These are phyloP conservation scores for Aplidium turbinatum DNA, from an alignment of 23 tunicate species.

Conservation along the genomic window DNA sequence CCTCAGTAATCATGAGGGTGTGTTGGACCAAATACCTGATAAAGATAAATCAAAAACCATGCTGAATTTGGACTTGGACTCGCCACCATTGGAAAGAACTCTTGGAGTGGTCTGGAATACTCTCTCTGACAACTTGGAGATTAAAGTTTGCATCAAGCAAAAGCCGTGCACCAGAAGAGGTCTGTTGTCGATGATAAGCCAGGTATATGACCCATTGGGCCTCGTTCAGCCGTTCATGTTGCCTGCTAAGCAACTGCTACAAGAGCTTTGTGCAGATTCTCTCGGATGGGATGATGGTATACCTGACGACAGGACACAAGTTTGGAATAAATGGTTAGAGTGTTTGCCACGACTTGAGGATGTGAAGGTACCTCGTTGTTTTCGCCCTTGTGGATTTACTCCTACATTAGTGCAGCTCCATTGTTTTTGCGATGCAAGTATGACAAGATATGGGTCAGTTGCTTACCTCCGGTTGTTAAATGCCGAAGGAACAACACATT, in stretches of 20 bases:
- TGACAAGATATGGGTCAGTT: slow-evolving; percentile 15
- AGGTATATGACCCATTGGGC: slow-evolving; percentile 29
- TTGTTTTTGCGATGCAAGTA: slow-evolving; percentile 34
- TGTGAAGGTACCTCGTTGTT: slow-evolving; percentile 17
- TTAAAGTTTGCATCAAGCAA: neutral
- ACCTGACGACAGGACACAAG: neutral
- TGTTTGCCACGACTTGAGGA: slow-evolving; percentile 13
- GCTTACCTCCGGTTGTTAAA: slow-evolving; percentile 17
- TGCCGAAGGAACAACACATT: neutral
- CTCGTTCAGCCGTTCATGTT: slow-evolving; percentile 3
- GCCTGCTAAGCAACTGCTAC: slow-evolving; percentile 21
- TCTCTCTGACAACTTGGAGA: neutral
- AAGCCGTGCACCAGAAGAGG: slow-evolving; percentile 30
- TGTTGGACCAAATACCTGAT: neutral
- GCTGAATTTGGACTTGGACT: slow-evolving; percentile 7
- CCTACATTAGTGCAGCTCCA: slow-evolving; percentile 6
- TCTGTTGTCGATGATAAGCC: slow-evolving; percentile 10
- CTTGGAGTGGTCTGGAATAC: slow-evolving; percentile 28
- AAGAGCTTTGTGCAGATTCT: neutral
- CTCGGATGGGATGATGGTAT: slow-evolving; percentile 26
- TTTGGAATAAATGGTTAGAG: slow-evolving; percentile 21
- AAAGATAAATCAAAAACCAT: neutral
- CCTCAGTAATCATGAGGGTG: neutral
- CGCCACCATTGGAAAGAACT: neutral
- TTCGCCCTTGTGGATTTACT: neutral